phyloP scores from a whole-genome alignment of 2,797 vertebrate species.

The Chaenodraco wilsoni region DNA sequence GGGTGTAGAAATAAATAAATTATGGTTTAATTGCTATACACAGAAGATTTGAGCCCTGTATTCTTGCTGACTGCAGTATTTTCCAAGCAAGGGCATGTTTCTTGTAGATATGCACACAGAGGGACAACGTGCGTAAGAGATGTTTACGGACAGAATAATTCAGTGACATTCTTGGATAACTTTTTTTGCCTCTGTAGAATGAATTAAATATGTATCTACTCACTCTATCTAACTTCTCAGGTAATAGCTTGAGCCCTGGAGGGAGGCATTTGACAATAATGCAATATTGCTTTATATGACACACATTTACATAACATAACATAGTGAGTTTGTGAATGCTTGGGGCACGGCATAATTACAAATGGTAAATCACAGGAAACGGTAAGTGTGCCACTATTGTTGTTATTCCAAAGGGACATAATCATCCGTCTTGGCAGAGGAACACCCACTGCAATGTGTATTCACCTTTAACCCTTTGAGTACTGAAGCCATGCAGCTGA shows the following conservation, averaged over 20 bases:
- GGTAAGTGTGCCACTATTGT: constrained; percentile 35
- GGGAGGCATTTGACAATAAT: constrained; percentile 41
- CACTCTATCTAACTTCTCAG: constrained; percentile 3
- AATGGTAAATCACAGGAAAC: constrained; percentile 57
- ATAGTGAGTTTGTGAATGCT: constrained; percentile 28
- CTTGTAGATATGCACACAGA: constrained; percentile 16
- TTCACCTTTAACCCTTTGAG: constrained; percentile 23
- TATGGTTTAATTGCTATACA: constrained; percentile 56
- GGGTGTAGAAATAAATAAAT: constrained; percentile 48
- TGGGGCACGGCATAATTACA: constrained; percentile 60
- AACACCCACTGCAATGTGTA: constrained; percentile 12
- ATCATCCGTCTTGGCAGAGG: neutral
- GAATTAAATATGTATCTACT: constrained; percentile 16
- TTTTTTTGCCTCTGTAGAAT: constrained; percentile 14
- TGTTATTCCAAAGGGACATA: constrained; percentile 32
- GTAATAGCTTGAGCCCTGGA: constrained; percentile 15
- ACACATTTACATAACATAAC: constrained; percentile 49
- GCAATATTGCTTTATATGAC: constrained; percentile 51
- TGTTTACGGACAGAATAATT: constrained; percentile 4
- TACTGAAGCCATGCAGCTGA: neutral
- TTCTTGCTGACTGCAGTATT: constrained; percentile 40
- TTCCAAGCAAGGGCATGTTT: constrained; percentile 25
- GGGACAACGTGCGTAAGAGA: neutral
- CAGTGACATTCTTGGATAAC: neutral
- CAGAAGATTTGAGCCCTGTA: constrained; percentile 7